Conservation (phyloP, 1,140 invertebrate genomes). For the Leptopilina boulardi region DNA sequence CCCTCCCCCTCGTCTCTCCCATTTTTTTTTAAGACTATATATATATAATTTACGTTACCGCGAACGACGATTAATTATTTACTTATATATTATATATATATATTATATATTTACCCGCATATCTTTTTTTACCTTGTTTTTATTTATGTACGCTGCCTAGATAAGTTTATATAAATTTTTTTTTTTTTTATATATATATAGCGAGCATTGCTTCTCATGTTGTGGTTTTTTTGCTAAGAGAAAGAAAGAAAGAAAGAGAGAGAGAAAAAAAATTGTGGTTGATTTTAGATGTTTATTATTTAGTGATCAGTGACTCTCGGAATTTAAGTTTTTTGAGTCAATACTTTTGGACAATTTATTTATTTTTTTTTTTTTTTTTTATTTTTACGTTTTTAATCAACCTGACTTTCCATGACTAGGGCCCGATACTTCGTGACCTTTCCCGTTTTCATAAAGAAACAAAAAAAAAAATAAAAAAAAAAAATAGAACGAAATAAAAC, state of each 20-base stretch:
- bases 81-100: slow-evolving; percentile 40
- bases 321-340: not conserved
- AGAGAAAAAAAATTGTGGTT: slow-evolving; percentile 35
- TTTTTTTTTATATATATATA: not conserved
- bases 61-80: slow-evolving; percentile 47
- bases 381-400: slow-evolving; percentile 32
- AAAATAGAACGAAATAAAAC: not conserved
- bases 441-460: not conserved
- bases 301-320: not conserved
- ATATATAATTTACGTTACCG: slow-evolving; percentile 32
- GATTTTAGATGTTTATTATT: slow-evolving; percentile 27
- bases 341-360: not conserved
- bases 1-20: slow-evolving; percentile 5
- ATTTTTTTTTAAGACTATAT: slow-evolving; percentile 2
- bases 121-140: slow-evolving; percentile 30
- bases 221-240: slow-evolving; percentile 46
- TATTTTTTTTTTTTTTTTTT: slow-evolving; percentile 26
- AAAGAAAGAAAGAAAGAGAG: slow-evolving; percentile 35
- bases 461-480: not conserved
- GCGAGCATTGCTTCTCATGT: slow-evolving; percentile 56
- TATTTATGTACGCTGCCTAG: slow-evolving; percentile 32
- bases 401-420: slow-evolving; percentile 31
- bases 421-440: slow-evolving; percentile 6
- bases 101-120: not conserved
- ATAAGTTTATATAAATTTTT: slow-evolving; percentile 27